A percentile compares a stretch with the other conserved stretches of the same genome.
phyloP scores from a whole-genome alignment of 2,888 invertebrate genomes.

The Pherbina coryleti region DNA sequence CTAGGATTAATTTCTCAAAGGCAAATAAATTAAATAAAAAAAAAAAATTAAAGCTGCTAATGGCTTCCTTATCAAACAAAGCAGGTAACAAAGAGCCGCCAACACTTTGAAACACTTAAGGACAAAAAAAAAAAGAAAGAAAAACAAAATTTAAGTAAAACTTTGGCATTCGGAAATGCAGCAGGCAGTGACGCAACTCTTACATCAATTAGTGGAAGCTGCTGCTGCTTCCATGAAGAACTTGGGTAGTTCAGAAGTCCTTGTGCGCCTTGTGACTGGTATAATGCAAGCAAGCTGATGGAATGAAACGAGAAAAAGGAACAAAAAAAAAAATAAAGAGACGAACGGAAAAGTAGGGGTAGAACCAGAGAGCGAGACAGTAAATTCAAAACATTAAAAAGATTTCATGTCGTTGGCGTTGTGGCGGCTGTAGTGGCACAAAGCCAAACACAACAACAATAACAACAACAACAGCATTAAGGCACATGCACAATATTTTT shows the following conservation, averaged over 20 bases:
- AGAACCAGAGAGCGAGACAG: background rate
- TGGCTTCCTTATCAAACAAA: conserved; percentile 19
- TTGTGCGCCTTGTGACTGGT: background rate
- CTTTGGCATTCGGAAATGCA: background rate
- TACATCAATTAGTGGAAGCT: conserved; percentile 30
- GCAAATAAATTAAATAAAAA: background rate
- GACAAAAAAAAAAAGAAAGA: background rate
- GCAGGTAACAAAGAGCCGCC: background rate
- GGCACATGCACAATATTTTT: background rate
- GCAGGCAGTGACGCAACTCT: conserved; percentile 4
- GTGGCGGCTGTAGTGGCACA: background rate
- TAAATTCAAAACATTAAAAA: conserved; percentile 27
- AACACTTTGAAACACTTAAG: conserved; percentile 7
- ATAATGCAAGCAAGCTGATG: background rate
- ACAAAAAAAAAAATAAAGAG: background rate
- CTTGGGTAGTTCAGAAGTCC: background rate
- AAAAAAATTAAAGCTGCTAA: background rate
- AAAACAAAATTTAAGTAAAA: background rate
- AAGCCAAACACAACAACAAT: background rate
- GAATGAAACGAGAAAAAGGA: background rate
- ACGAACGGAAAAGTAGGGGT: background rate
- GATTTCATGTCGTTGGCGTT: background rate
- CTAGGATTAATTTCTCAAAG: background rate
- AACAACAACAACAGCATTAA: conserved; percentile 9
- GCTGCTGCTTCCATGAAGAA: conserved; percentile 19